These are phyloP conservation scores for Crenichthys baileyi DNA, from an alignment of 2,797 vertebrate species.

Conservation along the genomic window DNA sequence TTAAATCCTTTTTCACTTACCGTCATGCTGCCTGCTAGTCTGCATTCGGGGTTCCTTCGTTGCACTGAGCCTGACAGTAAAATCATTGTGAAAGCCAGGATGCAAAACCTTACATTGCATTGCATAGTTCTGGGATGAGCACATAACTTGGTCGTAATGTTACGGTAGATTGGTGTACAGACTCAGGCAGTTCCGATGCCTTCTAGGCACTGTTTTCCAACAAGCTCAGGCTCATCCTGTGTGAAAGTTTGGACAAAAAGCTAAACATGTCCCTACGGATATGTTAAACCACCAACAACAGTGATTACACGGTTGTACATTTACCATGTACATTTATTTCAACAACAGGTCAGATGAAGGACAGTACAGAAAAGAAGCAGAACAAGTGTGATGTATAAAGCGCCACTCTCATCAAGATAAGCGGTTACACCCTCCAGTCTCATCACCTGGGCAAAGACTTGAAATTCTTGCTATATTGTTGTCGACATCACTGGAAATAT, in stretches of 20 bases:
- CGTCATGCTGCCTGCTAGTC: too few relatives aligned
- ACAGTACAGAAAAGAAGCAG: neutral
- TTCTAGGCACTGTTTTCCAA: constrained; percentile 34
- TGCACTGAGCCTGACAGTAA: too few relatives aligned
- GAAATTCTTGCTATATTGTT: neutral
- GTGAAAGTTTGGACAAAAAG: constrained; percentile 4
- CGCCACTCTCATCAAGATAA: neutral
- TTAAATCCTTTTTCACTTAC: too few relatives aligned
- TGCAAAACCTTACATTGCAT: neutral
- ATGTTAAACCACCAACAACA: neutral
- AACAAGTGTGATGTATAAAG: neutral
- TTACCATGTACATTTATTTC: neutral
- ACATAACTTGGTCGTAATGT: constrained; percentile 19
- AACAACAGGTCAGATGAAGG: neutral
- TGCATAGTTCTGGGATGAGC: neutral
- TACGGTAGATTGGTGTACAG: neutral
- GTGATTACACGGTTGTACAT: neutral
- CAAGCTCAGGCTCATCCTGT: constrained; percentile 48
- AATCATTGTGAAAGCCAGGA: neutral
- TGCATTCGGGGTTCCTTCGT: too few relatives aligned
- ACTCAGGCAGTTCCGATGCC: neutral
- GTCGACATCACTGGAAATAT: neutral
- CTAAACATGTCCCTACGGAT: neutral
- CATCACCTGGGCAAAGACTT: neutral
- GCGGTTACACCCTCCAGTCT: neutral